Evolutionary conservation across 2,113 vertebrate species (phyloP).

Genomic region (Elephantulus edwardii): DNA sequence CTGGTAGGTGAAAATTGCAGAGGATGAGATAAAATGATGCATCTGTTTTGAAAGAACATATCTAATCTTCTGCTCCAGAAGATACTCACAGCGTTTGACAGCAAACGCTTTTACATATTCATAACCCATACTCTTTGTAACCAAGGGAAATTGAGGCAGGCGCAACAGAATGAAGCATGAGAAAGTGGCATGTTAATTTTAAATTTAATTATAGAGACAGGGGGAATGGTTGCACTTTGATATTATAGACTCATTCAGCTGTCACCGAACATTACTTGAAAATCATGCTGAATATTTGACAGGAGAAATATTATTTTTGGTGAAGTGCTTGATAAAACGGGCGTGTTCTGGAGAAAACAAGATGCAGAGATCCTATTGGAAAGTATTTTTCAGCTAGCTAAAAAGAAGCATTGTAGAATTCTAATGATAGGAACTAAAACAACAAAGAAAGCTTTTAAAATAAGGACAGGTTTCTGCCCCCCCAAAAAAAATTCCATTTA

Average conservation of each 20-base stretch:
- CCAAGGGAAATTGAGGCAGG: constrained; percentile 64
- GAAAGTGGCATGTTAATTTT: constrained; percentile 69
- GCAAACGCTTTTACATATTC: constrained; percentile 51
- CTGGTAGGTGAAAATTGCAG: constrained; percentile 34
- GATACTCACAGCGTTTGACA: constrained; percentile 42
- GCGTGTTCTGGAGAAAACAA: constrained; percentile 38
- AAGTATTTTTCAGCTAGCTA: constrained; percentile 27
- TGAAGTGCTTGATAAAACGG: constrained; percentile 46
- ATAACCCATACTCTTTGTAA: neutral
- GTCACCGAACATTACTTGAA: constrained; percentile 57
- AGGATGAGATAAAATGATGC: neutral
- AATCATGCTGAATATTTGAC: constrained; percentile 33
- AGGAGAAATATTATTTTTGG: constrained; percentile 65
- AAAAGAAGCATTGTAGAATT: neutral
- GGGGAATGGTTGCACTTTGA: constrained; percentile 39
- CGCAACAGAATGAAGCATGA: constrained; percentile 32
- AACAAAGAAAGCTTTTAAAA: neutral
- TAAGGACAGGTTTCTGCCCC: neutral
- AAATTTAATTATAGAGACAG: constrained; percentile 73
- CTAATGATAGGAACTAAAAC: constrained; percentile 9
- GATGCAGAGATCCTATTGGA: constrained; percentile 1
- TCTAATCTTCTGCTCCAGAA: constrained; percentile 58
- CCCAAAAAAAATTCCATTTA: neutral
- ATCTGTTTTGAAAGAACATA: constrained; percentile 39
- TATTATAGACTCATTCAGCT: constrained; percentile 51